phyloP scores from a whole-genome alignment of 64 coral and sea anemone species.

The Cladopsammia gracilis region DNA sequence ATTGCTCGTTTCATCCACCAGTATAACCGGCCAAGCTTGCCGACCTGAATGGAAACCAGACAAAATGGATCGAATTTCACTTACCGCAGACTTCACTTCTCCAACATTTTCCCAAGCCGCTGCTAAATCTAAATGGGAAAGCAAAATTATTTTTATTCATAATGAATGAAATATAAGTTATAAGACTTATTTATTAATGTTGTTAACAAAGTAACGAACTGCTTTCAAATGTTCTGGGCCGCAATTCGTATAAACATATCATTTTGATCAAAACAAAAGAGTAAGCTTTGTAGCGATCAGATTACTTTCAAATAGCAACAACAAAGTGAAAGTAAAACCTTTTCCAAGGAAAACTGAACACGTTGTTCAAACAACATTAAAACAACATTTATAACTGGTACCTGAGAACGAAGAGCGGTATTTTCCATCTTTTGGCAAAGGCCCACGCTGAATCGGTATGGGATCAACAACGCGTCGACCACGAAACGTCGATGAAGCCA shows the following conservation, averaged over 20 bases:
- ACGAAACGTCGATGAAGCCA: conserved; percentile 73
- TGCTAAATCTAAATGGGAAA: conserved; percentile 27
- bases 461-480: conserved; percentile 70
- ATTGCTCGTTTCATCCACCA: neutral
- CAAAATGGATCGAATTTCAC: conserved; percentile 11
- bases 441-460: conserved; percentile 55
- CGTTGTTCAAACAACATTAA: neutral
- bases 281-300: neutral
- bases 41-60: neutral
- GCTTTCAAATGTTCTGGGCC: neutral
- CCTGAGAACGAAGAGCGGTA: conserved; percentile 60
- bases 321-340: conserved; percentile 26
- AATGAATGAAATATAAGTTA: neutral
- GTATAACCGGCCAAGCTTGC: neutral
- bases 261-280: conserved; percentile 37
- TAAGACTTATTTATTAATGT: too few relatives aligned
- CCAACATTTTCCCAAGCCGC: conserved; percentile 81
- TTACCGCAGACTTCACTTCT: conserved; percentile 72
- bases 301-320: neutral
- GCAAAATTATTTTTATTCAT: neutral
- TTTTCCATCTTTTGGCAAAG: conserved; percentile 48
- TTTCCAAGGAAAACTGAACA: neutral
- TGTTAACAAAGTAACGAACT: too few relatives aligned
- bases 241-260: conserved; percentile 3
- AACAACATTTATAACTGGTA: neutral